These are phyloP conservation scores for Dastarcus helophoroides DNA, from an alignment of 2,888 invertebrate genomes.

Conservation along the genomic window DNA sequence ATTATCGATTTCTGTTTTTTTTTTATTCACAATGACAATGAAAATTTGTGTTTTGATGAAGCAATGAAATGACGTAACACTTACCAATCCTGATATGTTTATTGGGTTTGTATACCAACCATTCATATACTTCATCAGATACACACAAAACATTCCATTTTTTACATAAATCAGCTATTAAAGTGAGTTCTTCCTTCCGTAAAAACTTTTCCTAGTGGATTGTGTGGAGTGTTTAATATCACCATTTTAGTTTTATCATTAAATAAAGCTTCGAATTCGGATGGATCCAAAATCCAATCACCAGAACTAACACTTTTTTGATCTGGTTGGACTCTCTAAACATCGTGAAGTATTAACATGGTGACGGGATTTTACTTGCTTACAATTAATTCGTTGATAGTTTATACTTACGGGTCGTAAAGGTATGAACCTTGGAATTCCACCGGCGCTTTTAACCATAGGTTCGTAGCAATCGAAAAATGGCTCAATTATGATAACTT, in stretches of 20 bases:
- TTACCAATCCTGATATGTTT: constrained; percentile 84
- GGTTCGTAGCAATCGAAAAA: constrained; percentile 97
- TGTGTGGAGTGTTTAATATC: constrained; percentile 95
- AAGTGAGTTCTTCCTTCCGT: constrained; percentile 52
- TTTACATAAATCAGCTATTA: constrained; percentile 79
- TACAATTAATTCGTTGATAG: too few species aligned
- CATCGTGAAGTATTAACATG: too few species aligned
- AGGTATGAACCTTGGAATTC: constrained; percentile 76
- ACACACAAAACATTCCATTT: constrained; percentile 87
- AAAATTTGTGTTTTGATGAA: too few species aligned
- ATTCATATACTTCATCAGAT: constrained; percentile 97
- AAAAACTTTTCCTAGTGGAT: constrained; percentile 91
- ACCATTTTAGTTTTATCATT: constrained; percentile 85
- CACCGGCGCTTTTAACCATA: constrained; percentile 83
- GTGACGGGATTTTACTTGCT: not conserved
- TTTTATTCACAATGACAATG: too few species aligned
- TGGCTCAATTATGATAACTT: constrained; percentile 96
- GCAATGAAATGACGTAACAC: too few species aligned
- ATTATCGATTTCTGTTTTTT: too few species aligned
- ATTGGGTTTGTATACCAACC: constrained; percentile 78
- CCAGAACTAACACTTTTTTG: too few species aligned
- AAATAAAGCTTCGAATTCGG: constrained; percentile 70
- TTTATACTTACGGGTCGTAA: constrained; percentile 59
- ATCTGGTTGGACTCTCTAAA: too few species aligned
- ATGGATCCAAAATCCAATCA: constrained; percentile 81